Evolutionary conservation across 1,140 invertebrate species (phyloP), one percentile per base, ranked within the genome.

Genomic region (Trichonephila clavipes): DNA sequence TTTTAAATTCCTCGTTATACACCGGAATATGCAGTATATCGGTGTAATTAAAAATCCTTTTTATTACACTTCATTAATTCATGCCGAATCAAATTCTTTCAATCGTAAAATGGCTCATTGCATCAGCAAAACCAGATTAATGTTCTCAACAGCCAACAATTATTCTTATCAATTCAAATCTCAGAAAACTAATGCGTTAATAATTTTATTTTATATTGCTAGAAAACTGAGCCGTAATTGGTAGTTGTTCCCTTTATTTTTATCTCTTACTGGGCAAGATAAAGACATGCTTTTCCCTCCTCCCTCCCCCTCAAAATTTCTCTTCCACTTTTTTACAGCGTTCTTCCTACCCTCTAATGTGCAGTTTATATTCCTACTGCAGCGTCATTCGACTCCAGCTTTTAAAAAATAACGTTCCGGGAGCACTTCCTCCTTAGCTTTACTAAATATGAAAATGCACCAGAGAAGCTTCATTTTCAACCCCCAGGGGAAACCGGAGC

Each of bases 331-430:
- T 44, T 89, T 61, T 82, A 40, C 69, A 77, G 24, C 58, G 14
- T 72, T 89, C 59, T 64, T 21, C 24, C n/a, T 82, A 90, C 14
- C n/a, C 88, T 90, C 88, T 90, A 90, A 90, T 90, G 88, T 90
- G 88, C 72, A 90, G 88, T 90, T 90, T 90, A 82, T 90, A 90
- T 90, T 90, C 88, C 88, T 19, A 81, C 40, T 24, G 28, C 72
- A 69, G 69, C 88, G 28, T 51, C 51, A 82, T 90, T 82, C 72
- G 58, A 16, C 7, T 64, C 44, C n/a, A 18, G 61, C 64, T 72
- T 72, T 21, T 14, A 69, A 51, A 89, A 82, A 77, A 90, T 81
- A 82, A 81, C n/a, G 40, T 81, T 51, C 8, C 18, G 72, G 28
- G 44, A 89, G 40, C n/a, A 58, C 88, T 72, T 89, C 66, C 88